Base-by-base conservation (phyloP, 2,113 vertebrate species). In the Campylorhamphus procurvoides region DNA sequence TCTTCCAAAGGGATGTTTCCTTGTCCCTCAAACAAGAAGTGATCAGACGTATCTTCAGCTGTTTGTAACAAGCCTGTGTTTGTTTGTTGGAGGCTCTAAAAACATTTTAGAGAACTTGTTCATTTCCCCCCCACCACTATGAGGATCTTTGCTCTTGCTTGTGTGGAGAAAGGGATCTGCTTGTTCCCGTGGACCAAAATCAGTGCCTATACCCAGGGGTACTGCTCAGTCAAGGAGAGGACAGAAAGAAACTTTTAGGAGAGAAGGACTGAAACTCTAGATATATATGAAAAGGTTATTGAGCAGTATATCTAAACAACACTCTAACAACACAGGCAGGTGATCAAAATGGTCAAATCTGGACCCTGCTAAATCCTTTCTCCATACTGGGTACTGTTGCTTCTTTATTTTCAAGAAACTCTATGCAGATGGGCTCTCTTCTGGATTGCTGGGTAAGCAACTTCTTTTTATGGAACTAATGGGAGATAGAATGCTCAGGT, bases 51-150 rank as follows among this genome's bases (percentile, higher is more conserved):
- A 39, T 66, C 35, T 82, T 67, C 13, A 67, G 11, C 6, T 47
- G 12, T 76, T 91, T 86, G 17, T 24, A 59, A 40, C 29, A 55
- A 72, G 22, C 9, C 23, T 42, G 20, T 58, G 39, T 52, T 69
- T 77, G 46, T 40, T 31, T 76, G 33, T 20, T 78, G 42, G 59
- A 46, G 37, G 35, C 33, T 76, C 28, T 46, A 76, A 81, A 81
- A 94, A 35, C 12, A 16, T 63, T 86, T 89, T 28, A 50, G n/a
- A 83, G 10, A 47, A n/a, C 6, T 56, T 37, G 17, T n/a, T 82
- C 52, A 33, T 29, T 23, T 7, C 3, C 6, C 14, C 1, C 2
- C 17, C 1, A 1, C 22, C 40, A 4, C 19, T 50, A 3, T 2
- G 1, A 76, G 20, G 2, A 4, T 9, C 23, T 76, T 85, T 75